Base-by-base conservation (phyloP, 2,888 invertebrate species). In the Boloria selene region DNA sequence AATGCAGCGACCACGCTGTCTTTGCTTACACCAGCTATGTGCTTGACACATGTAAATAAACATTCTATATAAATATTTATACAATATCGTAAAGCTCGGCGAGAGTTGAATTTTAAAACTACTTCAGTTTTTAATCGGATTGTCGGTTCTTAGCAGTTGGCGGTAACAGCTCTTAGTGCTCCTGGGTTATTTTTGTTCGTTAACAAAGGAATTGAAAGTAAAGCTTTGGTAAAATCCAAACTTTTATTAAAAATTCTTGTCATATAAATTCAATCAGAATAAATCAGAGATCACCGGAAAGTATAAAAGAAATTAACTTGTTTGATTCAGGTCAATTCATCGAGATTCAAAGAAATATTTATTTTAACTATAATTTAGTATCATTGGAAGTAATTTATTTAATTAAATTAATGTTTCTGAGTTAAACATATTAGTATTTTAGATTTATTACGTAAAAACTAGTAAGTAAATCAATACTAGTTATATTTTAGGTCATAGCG, bases 41-140 rank as follows among this genome's bases (percentile, higher is more conserved):
- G 71, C 73, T 75, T 77, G 83, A 81, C 81, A 79, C 70, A 74
- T 73, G 80, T 81, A 83, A 85, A 87, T 84, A 84, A 79, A 80
- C 77, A 68, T 54, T 67, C 68, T 68, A 70, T 67, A 74, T 77
- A 75, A 77, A 79, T 77, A 77, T 79, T 78, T 78, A 79, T 77
- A 72, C 72, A 74, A 68, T 73, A 75, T 75, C 74, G 66, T 64
- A 67, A 63, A 69, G 73, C 69, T 60, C 49, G 64, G 68, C 53
- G 56, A 56, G 64, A 50, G 59, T 47, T 67, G 68, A 69, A 71
- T 72, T 72, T 72, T 64, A 64, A 66, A 67, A 61, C 61, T 44
- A 61, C 51, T 51, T 61, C 51, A 49, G 51, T 61, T 61, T 61
- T 61, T 51, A 61, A 61, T 51, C 50, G 61, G 50, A 61, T 61